Percentiles rank a stretch among this genome's conserved stretches.
Conservation (phyloP, 2,113 vertebrate genomes). For the Malurus cyaneus region DNA sequence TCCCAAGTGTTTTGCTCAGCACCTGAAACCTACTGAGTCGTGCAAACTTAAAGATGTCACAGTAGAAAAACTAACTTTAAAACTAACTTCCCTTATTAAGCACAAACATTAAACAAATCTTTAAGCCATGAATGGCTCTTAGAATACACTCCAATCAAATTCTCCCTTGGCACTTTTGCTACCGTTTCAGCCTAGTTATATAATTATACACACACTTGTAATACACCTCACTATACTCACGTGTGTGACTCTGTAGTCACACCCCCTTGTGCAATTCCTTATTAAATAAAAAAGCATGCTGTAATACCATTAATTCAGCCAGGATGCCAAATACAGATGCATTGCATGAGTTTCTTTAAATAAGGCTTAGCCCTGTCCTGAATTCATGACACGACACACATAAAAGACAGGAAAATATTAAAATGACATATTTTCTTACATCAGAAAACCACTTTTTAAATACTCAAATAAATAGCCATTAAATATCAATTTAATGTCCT, state of each 20-base stretch:
- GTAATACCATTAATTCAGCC: not conserved
- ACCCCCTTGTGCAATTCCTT: not conserved
- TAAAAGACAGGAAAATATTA: not conserved
- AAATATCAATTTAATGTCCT: not conserved
- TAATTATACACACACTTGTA: not conserved
- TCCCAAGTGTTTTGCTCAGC: not conserved
- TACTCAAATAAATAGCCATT: conserved; percentile 8
- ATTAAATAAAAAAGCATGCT: not conserved
- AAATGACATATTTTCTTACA: not conserved
- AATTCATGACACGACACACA: not conserved
- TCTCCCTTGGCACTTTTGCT: not conserved
- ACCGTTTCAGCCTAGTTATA: not conserved
- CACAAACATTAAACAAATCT: not conserved
- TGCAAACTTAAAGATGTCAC: not conserved
- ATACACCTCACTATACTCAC: not conserved
- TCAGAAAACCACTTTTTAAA: not conserved
- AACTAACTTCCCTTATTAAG: not conserved
- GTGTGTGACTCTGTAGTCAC: not conserved
- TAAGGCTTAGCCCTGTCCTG: not conserved
- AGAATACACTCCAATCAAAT: not conserved
- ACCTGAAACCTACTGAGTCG: not conserved
- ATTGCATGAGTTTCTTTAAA: not conserved
- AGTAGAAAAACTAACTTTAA: not conserved
- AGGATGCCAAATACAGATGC: not conserved
- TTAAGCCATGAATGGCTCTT: not conserved